Evolutionary conservation across 2,888 invertebrate species (phyloP), one percentile per base, ranked within the genome.

Genomic region (Dorcus hopei): DNA sequence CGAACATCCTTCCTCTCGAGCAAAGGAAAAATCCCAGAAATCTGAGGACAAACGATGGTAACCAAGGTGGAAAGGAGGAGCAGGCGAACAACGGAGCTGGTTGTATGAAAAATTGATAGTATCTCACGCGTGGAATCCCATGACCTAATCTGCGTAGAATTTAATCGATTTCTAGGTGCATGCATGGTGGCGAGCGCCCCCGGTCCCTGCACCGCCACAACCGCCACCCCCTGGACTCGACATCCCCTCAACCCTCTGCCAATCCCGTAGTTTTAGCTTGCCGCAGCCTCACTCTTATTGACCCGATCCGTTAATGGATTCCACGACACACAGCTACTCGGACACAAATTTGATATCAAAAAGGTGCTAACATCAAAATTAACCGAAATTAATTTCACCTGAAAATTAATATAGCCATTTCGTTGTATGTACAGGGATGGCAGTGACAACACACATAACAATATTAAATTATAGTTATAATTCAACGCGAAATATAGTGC

Each of bases 191-290:
- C 57, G 55, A 45, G 64, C 58, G 57, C 58, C 57, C 61, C 83
- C 77, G 84, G 83, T 80, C 80, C 83, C 81, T 72, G 77, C 54
- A 74, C 77, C 60, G 61, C 62, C 74, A 61, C 61, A 73, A 74
- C 73, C 61, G 74, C 70, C 73, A 75, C 77, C 74, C 47, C 43
- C 52, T 41, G 55, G 54, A 54, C 52, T 54, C 59, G 54, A 55
- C 59, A 23, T 45, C 23, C 45, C 45, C 9, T 11, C 51, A 55
- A 59, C 50, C 53, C 52, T 48, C 48, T 51, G 51, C 52, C 76
- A 77, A 74, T 70, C 74, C 69, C 78, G 78, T 73, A 55, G 58
- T 58, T 62, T 59, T 52, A 57, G 58, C 54, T 57, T 57, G 61
- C 59, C 60, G 55, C 61, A 61, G 59, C 60, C 55, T 58, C 63